Conservation (phyloP, 2,797 vertebrate genomes). For the Sebastes flavidus region DNA sequence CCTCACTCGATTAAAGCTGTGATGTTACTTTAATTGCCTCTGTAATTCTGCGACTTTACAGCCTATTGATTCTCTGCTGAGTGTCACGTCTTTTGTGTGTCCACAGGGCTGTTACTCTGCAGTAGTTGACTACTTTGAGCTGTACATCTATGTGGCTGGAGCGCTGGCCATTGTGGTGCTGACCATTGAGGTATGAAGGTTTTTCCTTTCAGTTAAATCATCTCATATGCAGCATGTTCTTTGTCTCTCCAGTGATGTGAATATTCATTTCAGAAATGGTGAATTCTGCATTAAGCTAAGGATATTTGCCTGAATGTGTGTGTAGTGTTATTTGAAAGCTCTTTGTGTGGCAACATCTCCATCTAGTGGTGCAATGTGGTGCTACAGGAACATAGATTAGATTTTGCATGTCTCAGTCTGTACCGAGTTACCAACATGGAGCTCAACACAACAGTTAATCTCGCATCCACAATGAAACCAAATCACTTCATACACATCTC, state of each 20-base stretch:
- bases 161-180: slow-evolving; percentile 93
- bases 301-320: background rate
- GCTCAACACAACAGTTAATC: background rate
- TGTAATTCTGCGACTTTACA: slow-evolving; percentile 51
- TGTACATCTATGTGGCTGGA: slow-evolving; percentile 94
- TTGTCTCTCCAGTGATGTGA: background rate
- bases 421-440: background rate
- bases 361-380: slow-evolving; percentile 55
- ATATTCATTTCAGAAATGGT: slow-evolving; percentile 14
- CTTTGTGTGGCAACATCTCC: slow-evolving; percentile 42
- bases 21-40: slow-evolving; percentile 63
- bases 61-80: slow-evolving; percentile 53
- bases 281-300: background rate
- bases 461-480: background rate
- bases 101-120: slow-evolving; percentile 92
- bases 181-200: slow-evolving; percentile 89
- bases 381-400: background rate
- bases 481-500: background rate
- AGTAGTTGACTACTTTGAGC: slow-evolving; percentile 93
- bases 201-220: background rate
- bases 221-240: background rate
- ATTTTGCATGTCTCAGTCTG: background rate
- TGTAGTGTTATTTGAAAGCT: background rate
- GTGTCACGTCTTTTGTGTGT: slow-evolving; percentile 43
- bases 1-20: slow-evolving; percentile 53